Percentiles rank a stretch among this genome's conserved stretches.
Evolutionary conservation across 2,113 vertebrate genomes (phyloP).

Genomic region (Bolborhynchus lineola): DNA sequence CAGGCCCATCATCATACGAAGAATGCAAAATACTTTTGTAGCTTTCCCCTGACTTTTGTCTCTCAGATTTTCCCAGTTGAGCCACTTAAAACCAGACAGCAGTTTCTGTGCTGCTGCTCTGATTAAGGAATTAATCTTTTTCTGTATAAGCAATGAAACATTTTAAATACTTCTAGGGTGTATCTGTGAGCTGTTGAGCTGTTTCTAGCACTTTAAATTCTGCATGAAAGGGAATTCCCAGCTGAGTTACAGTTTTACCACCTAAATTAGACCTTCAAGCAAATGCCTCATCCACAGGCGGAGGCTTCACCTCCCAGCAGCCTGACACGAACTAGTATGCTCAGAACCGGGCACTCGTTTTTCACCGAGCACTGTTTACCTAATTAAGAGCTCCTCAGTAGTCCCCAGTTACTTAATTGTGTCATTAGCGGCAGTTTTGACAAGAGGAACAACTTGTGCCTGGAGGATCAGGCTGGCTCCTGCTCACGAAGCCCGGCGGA

Average conservation of each 20-base stretch:
- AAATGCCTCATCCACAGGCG: background rate
- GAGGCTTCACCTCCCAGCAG: slow-evolving; percentile 6
- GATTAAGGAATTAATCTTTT: background rate
- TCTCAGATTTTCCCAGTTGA: background rate
- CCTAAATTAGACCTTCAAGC: slow-evolving; percentile 23
- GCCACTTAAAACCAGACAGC: background rate
- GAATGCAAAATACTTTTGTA: background rate
- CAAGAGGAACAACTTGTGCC: slow-evolving; percentile 64
- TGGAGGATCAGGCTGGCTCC: slow-evolving; percentile 51
- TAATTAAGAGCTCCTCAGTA: slow-evolving; percentile 79
- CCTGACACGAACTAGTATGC: slow-evolving; percentile 53
- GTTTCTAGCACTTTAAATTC: background rate
- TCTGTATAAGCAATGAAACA: background rate
- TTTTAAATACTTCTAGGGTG: background rate
- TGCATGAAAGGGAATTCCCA: slow-evolving; percentile 25
- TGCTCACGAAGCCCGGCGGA: slow-evolving; percentile 30
- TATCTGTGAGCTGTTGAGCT: background rate
- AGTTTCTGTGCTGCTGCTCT: background rate
- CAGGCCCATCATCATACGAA: accelerated
- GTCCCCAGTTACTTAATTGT: slow-evolving; percentile 77
- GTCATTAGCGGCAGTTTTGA: slow-evolving; percentile 79
- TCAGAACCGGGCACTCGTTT: slow-evolving; percentile 27
- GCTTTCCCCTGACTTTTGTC: background rate
- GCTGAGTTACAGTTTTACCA: background rate
- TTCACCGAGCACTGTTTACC: slow-evolving; percentile 70